Base-by-base conservation (phyloP, 2,113 vertebrate genomes). In the Neogale vison region DNA sequence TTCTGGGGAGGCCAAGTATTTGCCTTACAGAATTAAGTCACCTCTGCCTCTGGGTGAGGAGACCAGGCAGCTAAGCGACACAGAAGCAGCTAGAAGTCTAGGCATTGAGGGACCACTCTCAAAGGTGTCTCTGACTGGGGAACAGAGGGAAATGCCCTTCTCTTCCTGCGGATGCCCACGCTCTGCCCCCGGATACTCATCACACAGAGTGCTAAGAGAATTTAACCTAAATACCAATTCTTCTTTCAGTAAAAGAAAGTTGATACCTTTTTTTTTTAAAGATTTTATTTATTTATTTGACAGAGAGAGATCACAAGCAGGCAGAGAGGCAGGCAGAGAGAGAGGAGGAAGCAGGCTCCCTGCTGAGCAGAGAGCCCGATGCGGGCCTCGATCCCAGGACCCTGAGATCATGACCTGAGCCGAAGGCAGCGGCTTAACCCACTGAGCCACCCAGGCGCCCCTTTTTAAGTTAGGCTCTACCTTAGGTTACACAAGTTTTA, bases 401-500 rank as follows among this genome's bases (percentile, higher is more conserved):
- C n/a, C n/a, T n/a, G n/a, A n/a, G n/a, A n/a, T n/a, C n/a, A n/a
- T n/a, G n/a, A n/a, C n/a, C n/a, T n/a, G n/a, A n/a, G n/a, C n/a
- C n/a, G n/a, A n/a, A n/a, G n/a, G n/a, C n/a, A n/a, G n/a, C n/a
- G n/a, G n/a, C n/a, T n/a, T n/a, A n/a, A n/a, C n/a, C n/a, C n/a
- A n/a, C n/a, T n/a, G n/a, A n/a, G n/a, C n/a, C n/a, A n/a, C n/a
- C n/a, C n/a, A n/a, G n/a, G n/a, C n/a, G n/a, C n/a, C n/a, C n/a
- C n/a, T n/a, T 50, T 50, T 50, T 50, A n/a, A 86, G 74, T 52
- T 74, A 55, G 39, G 79, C 89, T 72, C 45, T 50, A 87, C 26
- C 15, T 96, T 71, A 52, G 88, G 72, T 96, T 77, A 91, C 4
- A 17, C 29, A 92, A 74, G 42, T 74, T 88, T 82, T 77, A 79